Base-by-base conservation (phyloP, 35 echinoderm and acorn worm species). In the Apostichopus californicus region DNA sequence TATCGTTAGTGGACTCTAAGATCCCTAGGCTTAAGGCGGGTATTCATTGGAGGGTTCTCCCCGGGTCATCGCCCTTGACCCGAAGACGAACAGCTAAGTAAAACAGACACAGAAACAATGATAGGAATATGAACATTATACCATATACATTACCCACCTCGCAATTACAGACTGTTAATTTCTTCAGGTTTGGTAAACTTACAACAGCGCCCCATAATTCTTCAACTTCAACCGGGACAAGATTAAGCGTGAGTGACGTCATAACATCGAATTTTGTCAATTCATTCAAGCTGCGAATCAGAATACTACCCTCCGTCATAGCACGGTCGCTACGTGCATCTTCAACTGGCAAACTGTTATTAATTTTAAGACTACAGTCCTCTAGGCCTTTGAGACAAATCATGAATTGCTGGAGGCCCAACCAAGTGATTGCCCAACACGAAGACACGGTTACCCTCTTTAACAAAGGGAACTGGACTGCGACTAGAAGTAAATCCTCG, bases 191-290 rank as follows among this genome's bases (percentile, higher is more conserved):
- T 25, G 91, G 87, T 23, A 98, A 83, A 21, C 77, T 78, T 63
- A 88, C 93, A 66, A 98, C 97, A 58, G 92, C 93, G 52, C 93
- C 93, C 97, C 97, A 98, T 20, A 98, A 85, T 91, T 98, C 97
- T 60, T 98, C 95, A 91, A 96, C 93, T 52, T 94, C 95, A 56
- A 98, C 60, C 5, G 97, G 87, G 10, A 98, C 81, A 77, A 98
- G 95, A 87, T 96, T 98, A 5, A 98, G 71, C 7, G 86, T 87
- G 13, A 98, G 57, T 7, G 80, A 79, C 52, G 95, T 98, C 14
- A 98, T 86, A 26, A 86, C 80, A 56, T 89, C 87, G 21, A 87
- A 82, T 77, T 92, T 82, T 22, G 88, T 20, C 2, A 90, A 86
- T 24, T 94, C 91, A 18, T 64, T 87, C 14, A 98, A 28, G 83